Conservation (phyloP, 30 jellyfish, hydroid and myxozoan genomes). For the Catostylus mosaicus region DNA sequence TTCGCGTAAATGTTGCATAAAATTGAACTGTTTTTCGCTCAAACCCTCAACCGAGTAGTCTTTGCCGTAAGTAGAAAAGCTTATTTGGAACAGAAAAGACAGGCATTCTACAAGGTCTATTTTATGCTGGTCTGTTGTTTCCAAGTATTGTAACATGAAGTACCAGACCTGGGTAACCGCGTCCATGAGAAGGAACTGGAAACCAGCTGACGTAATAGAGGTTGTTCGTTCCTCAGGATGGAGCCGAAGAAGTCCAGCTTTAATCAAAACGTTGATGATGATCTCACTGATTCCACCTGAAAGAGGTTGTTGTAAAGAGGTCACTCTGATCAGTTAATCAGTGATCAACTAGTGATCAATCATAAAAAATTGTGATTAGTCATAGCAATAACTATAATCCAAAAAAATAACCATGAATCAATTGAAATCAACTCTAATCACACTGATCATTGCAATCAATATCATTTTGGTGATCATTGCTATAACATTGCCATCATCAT, state of each 20-base stretch:
- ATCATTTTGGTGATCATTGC: neutral
- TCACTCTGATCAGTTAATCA: neutral
- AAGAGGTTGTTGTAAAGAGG: neutral
- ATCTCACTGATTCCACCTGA: conserved; percentile 92
- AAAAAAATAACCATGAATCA: too few relatives aligned
- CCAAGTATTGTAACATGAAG: conserved; percentile 90
- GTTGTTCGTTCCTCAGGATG: conserved; percentile 88
- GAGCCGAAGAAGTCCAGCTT: conserved; percentile 79
- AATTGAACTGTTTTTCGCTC: conserved; percentile 78
- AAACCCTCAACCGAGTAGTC: conserved; percentile 89
- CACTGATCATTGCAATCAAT: neutral
- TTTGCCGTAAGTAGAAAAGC: conserved; percentile 93
- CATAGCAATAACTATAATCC: too few relatives aligned
- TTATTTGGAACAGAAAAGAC: conserved; percentile 85
- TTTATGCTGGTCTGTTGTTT: conserved; percentile 75
- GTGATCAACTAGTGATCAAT: neutral
- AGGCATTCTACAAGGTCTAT: conserved; percentile 78
- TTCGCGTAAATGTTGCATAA: conserved; percentile 92
- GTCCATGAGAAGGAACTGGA: conserved; percentile 90
- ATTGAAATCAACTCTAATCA: too few relatives aligned
- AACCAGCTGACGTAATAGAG: conserved; percentile 98
- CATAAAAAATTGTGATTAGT: too few relatives aligned
- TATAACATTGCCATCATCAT: neutral
- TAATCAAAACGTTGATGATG: conserved; percentile 81
- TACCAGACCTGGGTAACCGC: conserved; percentile 97